Evolutionary conservation across 2,888 invertebrate species (phyloP), one percentile per base, ranked within the genome.

Genomic region (Dynastes grantii): DNA sequence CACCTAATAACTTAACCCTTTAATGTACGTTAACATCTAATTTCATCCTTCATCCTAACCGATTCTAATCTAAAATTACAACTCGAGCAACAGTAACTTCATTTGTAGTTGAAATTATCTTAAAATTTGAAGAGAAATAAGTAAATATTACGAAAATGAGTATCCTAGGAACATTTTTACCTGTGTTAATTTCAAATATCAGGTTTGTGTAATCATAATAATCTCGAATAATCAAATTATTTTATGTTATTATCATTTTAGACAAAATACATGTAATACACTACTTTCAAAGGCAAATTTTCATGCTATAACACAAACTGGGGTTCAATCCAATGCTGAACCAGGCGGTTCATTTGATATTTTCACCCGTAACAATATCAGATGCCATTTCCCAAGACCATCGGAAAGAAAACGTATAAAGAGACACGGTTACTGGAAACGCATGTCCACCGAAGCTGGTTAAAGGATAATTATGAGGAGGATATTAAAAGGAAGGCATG

Each of bases 361-460:
- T 22, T 78, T 83, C 11, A 84, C 86, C n/a, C 84, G 92, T 78
- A 90, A 88, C 0, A 89, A 91, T 83, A 90, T 94, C 0, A 90
- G 95, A 65, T 91, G 92, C 84, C 91, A 95, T 84, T 96, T 96
- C 84, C 95, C 95, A 0, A 90, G 94, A 64, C 94, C 96, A 0
- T 93, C 91, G 75, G 96, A 96, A 89, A 91, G 92, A 0, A 92
- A 91, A 84, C 91, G 96, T 83, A 91, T 95, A 1, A 92, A 92
- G 58, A 90, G 91, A 8, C 94, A 95, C 82, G 95, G 96, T 0
- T 96, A 92, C 92, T 88, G 90, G 5, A 88, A 90, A 0, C 91
- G 95, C 80, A 93, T 96, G 90, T 91, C 93, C 0, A 95, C 95
- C 0, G 90, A 90, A 0, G 90, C 86, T 64, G 96, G 96, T 2